Evolutionary conservation across 2,888 invertebrate genomes (phyloP).

Genomic region (Imbricaverruca yamaguchii): DNA sequence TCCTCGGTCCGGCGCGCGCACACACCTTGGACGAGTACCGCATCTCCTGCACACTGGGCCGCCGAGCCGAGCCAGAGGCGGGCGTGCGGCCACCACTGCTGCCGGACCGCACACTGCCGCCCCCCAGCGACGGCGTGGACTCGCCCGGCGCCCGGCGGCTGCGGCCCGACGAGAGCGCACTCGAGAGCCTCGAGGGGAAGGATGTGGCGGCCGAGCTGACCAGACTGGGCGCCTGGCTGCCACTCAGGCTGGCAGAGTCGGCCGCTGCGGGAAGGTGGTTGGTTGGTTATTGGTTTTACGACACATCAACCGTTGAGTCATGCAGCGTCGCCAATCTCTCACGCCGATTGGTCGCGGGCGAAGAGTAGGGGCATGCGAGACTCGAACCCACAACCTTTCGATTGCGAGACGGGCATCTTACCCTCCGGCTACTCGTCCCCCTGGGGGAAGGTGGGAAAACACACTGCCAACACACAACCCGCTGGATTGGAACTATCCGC

Average conservation of each 20-base stretch:
- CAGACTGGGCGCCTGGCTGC: slow-evolving; percentile 32
- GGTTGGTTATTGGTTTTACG: no score
- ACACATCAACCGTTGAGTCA: no score
- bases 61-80: slow-evolving; percentile 30
- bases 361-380: no score
- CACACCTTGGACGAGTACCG: background rate
- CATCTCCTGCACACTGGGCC: background rate
- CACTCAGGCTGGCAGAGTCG: slow-evolving; percentile 12
- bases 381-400: no score
- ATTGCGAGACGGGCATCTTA: no score
- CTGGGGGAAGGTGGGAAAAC: slow-evolving; percentile 35
- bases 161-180: slow-evolving; percentile 30
- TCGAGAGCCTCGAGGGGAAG: slow-evolving; percentile 29
- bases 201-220: slow-evolving; percentile 24
- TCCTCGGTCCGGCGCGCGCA: no score
- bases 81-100: slow-evolving; percentile 27
- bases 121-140: slow-evolving; percentile 19
- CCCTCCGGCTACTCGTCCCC: no score
- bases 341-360: no score
- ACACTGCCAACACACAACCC: no score
- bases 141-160: slow-evolving; percentile 42
- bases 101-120: background rate
- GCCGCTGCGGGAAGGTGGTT: slow-evolving; percentile 35
- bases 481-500: no score
- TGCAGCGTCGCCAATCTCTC: no score